phyloP scores from a whole-genome alignment of 2,113 vertebrate genomes.

The Ramphastos sulfuratus region DNA sequence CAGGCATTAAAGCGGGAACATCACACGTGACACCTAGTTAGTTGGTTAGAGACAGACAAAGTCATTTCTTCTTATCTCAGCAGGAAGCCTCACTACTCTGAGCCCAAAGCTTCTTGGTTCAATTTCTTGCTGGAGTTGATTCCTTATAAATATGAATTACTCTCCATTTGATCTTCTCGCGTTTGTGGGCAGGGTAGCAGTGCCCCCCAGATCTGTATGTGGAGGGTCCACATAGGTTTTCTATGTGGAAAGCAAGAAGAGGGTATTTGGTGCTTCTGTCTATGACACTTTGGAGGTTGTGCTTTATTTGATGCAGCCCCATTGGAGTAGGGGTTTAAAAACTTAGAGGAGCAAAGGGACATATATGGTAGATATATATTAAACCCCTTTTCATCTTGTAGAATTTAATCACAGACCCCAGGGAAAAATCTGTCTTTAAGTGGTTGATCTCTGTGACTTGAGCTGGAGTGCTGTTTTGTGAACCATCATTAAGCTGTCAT shows the following conservation, averaged over 20 bases:
- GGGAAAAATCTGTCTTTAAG: background rate
- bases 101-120: constrained; percentile 64
- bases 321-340: background rate
- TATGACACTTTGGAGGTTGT: background rate
- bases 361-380: background rate
- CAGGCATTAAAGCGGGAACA: constrained; percentile 50
- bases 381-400: background rate
- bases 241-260: background rate
- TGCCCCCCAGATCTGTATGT: constrained; percentile 21
- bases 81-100: constrained; percentile 49
- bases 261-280: background rate
- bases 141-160: constrained; percentile 67
- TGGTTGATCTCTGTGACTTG: background rate
- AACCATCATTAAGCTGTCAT: background rate
- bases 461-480: background rate
- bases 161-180: constrained; percentile 52
- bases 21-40: constrained; percentile 58
- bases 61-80: constrained; percentile 54
- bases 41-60: constrained; percentile 59
- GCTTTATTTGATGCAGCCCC: background rate
- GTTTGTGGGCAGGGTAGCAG: constrained; percentile 39
- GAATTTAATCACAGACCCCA: background rate
- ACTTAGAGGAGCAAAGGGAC: background rate
- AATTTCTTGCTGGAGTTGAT: constrained; percentile 54
- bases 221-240: constrained; percentile 27